These are phyloP conservation scores for Ardeotis arabs DNA, from an alignment of 2,113 vertebrate species.

Conservation along the genomic window DNA sequence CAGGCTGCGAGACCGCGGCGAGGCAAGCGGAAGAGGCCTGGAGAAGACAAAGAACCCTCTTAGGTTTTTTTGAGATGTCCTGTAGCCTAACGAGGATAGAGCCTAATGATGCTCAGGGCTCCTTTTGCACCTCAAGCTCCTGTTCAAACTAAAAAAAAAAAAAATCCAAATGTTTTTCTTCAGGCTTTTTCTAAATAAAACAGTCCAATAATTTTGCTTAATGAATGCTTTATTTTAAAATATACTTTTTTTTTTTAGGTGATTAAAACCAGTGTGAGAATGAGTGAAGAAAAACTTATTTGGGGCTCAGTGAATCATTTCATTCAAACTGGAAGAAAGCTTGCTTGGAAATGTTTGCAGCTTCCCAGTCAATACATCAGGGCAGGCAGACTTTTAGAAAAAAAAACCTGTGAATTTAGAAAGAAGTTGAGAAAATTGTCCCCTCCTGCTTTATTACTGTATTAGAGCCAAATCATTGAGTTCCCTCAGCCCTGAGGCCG, in stretches of 20 bases:
- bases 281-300: not conserved
- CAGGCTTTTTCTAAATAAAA: not conserved
- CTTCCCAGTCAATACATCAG: not conserved
- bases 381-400: not conserved
- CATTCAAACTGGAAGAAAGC: not conserved
- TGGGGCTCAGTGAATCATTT: not conserved
- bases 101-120: not conserved
- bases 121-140: not conserved
- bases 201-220: not conserved
- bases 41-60: not conserved
- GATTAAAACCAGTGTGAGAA: not conserved
- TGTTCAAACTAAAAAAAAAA: not conserved
- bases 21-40: not conserved
- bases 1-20: fast-evolving
- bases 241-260: not conserved
- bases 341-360: not conserved
- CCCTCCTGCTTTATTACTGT: not conserved
- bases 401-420: not conserved
- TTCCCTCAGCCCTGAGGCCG: not conserved
- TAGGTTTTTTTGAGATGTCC: not conserved
- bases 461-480: not conserved
- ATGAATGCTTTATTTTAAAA: not conserved
- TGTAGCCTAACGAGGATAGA: not conserved
- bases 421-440: not conserved
- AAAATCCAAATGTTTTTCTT: not conserved